Conservation (phyloP, 53 echinoderm and acorn worm species). For the Paracentrotus lividus region DNA sequence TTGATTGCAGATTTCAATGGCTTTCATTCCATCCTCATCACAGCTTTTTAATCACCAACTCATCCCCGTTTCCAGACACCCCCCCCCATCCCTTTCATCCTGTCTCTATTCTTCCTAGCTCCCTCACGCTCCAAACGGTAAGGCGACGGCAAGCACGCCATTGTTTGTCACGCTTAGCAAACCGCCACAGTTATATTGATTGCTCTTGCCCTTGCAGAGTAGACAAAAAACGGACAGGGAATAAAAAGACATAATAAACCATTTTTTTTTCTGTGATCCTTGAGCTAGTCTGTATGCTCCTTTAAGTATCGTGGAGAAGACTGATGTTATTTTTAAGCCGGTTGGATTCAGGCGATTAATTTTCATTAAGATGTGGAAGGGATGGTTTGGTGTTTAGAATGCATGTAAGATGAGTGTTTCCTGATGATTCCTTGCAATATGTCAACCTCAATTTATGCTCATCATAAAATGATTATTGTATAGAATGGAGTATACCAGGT, state of each 20-base stretch:
- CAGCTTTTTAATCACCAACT: slow-evolving; percentile 26
- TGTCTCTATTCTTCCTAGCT: background rate
- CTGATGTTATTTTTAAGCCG: background rate
- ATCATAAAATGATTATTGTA: background rate
- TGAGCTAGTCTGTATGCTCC: background rate
- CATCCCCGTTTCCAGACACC: background rate
- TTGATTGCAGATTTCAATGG: background rate
- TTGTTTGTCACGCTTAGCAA: slow-evolving; percentile 71
- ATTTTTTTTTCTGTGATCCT: background rate
- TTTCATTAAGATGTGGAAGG: background rate
- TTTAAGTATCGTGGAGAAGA: background rate
- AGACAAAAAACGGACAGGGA: slow-evolving; percentile 2
- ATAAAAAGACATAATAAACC: slow-evolving; percentile 20
- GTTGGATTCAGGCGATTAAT: background rate
- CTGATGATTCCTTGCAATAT: background rate
- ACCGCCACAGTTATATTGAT: slow-evolving; percentile 61
- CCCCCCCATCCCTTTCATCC: background rate
- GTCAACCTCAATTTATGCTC: background rate
- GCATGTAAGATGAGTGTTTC: no score
- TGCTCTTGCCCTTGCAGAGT: slow-evolving; percentile 49
- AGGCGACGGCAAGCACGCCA: background rate
- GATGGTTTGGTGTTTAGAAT: background rate
- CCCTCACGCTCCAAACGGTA: background rate
- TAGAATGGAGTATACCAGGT: background rate
- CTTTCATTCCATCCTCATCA: slow-evolving; percentile 33